Conservation (phyloP, 2,888 invertebrate genomes). For the Platerodrilus igneus region DNA sequence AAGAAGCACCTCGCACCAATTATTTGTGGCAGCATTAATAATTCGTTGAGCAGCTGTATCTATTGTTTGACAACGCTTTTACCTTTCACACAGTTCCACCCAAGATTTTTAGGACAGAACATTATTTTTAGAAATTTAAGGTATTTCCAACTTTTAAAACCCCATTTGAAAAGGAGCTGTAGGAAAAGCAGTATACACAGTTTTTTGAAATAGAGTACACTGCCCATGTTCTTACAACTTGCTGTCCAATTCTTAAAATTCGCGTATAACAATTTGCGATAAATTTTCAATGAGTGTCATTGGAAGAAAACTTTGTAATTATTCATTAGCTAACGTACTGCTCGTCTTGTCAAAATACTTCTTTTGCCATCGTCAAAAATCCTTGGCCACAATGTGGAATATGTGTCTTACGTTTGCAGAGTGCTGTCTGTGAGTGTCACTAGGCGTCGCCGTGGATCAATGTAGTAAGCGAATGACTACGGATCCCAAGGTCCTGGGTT, state of each 20-base stretch:
- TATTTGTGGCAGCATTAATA: conserved; percentile 8
- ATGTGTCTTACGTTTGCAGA: conserved; percentile 85
- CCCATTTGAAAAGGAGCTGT: conserved; percentile 8
- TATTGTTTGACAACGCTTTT: too few relatives aligned
- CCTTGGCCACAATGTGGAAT: conserved; percentile 1
- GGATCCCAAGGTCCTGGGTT: too few relatives aligned
- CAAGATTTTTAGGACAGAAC: conserved; percentile 7
- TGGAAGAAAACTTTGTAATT: conserved; percentile 2
- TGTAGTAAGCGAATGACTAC: too few relatives aligned
- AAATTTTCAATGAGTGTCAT: conserved; percentile 1
- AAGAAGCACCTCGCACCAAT: conserved; percentile 12
- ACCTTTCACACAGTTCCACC: conserved; percentile 7
- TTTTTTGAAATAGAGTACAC: conserved; percentile 15
- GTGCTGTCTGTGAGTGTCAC: too few relatives aligned
- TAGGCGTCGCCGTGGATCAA: too few relatives aligned
- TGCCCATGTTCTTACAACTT: conserved; percentile 13
- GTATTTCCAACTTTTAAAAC: background rate
- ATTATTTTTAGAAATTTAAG: too few relatives aligned
- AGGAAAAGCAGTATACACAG: conserved; percentile 16
- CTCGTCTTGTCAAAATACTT: background rate
- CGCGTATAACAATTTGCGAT: conserved; percentile 16
- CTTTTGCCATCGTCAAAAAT: background rate
- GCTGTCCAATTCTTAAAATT: conserved; percentile 18
- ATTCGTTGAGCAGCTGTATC: conserved; percentile 10
- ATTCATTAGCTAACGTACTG: background rate